Evolutionary conservation across 2,888 invertebrate species (phyloP).

Genomic region (Watsonalla binaria): DNA sequence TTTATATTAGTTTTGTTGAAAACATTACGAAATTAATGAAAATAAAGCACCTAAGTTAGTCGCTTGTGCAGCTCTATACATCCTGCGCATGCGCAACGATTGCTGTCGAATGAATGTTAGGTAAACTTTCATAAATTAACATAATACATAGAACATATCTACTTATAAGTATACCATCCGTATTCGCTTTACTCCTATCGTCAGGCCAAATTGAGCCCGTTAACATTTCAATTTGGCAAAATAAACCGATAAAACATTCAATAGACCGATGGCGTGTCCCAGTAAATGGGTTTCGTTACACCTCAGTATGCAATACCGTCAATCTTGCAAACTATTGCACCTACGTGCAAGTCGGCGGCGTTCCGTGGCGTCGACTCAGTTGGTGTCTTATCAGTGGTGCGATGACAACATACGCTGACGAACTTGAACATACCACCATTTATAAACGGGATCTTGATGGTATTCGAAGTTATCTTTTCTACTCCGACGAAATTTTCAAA

Average conservation of each 20-base stretch:
- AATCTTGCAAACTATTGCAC: slow-evolving; percentile 37
- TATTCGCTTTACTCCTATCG: neutral
- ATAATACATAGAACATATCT: neutral
- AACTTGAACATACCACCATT: slow-evolving; percentile 81
- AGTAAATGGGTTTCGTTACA: slow-evolving; percentile 53
- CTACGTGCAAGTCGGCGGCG: slow-evolving; percentile 8
- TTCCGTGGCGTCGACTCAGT: slow-evolving; percentile 8
- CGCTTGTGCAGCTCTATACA: too few relatives aligned
- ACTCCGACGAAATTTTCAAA: too few relatives aligned
- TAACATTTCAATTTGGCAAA: slow-evolving; percentile 53
- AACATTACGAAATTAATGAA: too few relatives aligned
- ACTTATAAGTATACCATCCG: neutral
- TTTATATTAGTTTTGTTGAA: too few relatives aligned
- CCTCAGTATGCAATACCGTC: slow-evolving; percentile 43
- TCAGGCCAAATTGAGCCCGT: slow-evolving; percentile 15
- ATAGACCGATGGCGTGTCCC: slow-evolving; percentile 57
- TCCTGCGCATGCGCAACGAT: too few relatives aligned
- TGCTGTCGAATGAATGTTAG: too few relatives aligned
- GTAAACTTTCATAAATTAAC: too few relatives aligned
- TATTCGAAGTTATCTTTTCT: slow-evolving; percentile 24
- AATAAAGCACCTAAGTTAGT: too few relatives aligned
- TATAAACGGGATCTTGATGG: slow-evolving; percentile 79
- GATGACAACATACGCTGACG: slow-evolving; percentile 52
- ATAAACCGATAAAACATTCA: slow-evolving; percentile 39
- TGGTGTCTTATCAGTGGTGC: slow-evolving; percentile 10